These are phyloP conservation scores for Candoia aspera DNA, from an alignment of 2,113 vertebrate genomes.

Conservation along the genomic window DNA sequence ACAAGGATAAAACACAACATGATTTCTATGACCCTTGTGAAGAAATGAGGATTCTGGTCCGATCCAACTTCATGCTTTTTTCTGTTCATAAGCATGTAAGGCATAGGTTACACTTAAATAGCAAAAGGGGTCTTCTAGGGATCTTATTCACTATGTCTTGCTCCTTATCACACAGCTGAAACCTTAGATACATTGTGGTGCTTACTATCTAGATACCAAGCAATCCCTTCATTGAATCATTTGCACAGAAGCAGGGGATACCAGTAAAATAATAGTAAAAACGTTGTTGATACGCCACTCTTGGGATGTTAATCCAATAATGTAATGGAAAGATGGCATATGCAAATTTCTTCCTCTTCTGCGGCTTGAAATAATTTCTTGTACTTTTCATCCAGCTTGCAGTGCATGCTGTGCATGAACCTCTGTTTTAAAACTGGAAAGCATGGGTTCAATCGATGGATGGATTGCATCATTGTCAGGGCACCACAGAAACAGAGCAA, in stretches of 20 bases:
- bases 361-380: not conserved
- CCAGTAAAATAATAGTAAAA: fast-evolving
- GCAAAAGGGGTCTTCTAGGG: too few relatives aligned
- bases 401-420: not conserved
- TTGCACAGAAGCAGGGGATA: fast-evolving
- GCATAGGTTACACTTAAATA: too few relatives aligned
- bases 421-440: not conserved
- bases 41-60: not conserved
- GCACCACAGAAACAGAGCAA: not conserved
- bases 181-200: too few relatives aligned
- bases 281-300: fast-evolving
- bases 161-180: not conserved
- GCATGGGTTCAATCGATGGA: not conserved
- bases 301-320: not conserved
- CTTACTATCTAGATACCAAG: too few relatives aligned
- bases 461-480: not conserved
- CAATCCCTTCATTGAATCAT: fast-evolving
- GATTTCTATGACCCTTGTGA: not conserved
- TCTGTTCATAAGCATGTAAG: not conserved
- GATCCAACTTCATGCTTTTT: not conserved
- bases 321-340: not conserved
- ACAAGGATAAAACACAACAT: not conserved
- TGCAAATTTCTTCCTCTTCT: not conserved
- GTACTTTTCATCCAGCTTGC: not conserved
- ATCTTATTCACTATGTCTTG: fast-evolving